Evolutionary conservation across 1,140 invertebrate genomes (phyloP), one percentile per base, ranked within the genome.

Genomic region (Calycopis cecrops): DNA sequence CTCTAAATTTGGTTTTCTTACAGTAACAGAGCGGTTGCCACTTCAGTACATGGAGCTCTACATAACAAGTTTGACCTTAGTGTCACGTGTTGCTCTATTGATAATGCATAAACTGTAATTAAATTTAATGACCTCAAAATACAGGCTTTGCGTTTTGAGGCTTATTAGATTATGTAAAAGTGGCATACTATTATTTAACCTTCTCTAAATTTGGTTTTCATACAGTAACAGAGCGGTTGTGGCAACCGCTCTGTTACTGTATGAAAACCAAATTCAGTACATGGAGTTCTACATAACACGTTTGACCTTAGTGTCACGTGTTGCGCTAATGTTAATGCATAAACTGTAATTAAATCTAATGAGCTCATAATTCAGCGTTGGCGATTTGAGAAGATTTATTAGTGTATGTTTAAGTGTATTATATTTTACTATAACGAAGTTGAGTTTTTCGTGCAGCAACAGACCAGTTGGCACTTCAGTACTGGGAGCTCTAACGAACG

Each of bases 211-310:
- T n/a, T n/a, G n/a, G n/a, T n/a, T n/a, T n/a, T n/a, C n/a, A n/a
- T n/a, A n/a, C n/a, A n/a, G n/a, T n/a, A n/a, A n/a, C 70, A 68
- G 14, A 12, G 40, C 40, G 14, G 17, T 12, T 16, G 9, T n/a
- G n/a, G n/a, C n/a, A n/a, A n/a, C n/a, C n/a, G n/a, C n/a, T n/a
- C n/a, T n/a, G n/a, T n/a, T n/a, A n/a, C n/a, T n/a, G n/a, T n/a
- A n/a, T n/a, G n/a, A n/a, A n/a, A n/a, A n/a, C n/a, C 40, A 9
- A 16, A 9, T 16, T 16, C 40, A 14, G 35, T 8, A 9, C 14
- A 9, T 12, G 14, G 14, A n/a, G 14, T 1, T 12, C 12, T 14
- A 6, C 14, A 16, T 14, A 16, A 14, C 16, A 9, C 40, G 12
- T 16, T 9, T 44, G 40, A 44, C 40, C 40, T 16, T 12, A 44